A percentile compares a stretch with the other conserved stretches of the same genome.
Evolutionary conservation across 2,888 invertebrate genomes (phyloP).

Genomic region (Orchesella flavescens): DNA sequence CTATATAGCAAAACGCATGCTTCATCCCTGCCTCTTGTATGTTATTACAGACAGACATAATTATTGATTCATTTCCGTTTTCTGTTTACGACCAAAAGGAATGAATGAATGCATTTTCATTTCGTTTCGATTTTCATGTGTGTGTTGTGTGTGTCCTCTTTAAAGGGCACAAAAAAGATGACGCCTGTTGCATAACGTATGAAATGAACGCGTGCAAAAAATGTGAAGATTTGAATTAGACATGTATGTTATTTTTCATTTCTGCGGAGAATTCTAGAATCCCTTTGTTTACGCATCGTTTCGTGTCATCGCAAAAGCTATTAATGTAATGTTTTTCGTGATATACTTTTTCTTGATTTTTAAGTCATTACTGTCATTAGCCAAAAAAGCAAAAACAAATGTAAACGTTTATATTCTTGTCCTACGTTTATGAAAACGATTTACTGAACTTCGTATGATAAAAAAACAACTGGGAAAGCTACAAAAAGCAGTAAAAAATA

Average conservation of each 20-base stretch:
- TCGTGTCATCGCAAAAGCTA: too few relatives aligned
- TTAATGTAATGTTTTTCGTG: too few relatives aligned
- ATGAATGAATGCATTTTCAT: slow-evolving; percentile 22
- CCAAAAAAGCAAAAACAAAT: too few relatives aligned
- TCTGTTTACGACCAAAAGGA: slow-evolving; percentile 30
- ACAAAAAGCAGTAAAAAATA: too few relatives aligned
- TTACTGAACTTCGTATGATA: too few relatives aligned
- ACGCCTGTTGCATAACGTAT: not conserved
- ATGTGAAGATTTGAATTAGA: not conserved
- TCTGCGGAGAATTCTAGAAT: not conserved
- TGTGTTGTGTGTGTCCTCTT: slow-evolving; percentile 50
- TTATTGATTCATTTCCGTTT: slow-evolving; percentile 57
- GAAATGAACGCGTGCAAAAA: slow-evolving; percentile 23
- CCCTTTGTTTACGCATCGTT: not conserved
- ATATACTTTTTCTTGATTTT: too few relatives aligned
- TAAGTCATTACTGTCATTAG: too few relatives aligned
- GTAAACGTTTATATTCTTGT: too few relatives aligned
- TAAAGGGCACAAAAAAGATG: slow-evolving; percentile 38
- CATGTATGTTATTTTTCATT: not conserved
- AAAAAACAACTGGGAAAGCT: too few relatives aligned
- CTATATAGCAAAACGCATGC: not conserved
- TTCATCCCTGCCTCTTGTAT: not conserved
- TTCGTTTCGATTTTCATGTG: not conserved
- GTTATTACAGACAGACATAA: not conserved
- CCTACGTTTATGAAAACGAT: too few relatives aligned